Evolutionary conservation across 2,888 invertebrate species (phyloP), one percentile per base, ranked within the genome.

Genomic region (Oxytorus armatus): DNA sequence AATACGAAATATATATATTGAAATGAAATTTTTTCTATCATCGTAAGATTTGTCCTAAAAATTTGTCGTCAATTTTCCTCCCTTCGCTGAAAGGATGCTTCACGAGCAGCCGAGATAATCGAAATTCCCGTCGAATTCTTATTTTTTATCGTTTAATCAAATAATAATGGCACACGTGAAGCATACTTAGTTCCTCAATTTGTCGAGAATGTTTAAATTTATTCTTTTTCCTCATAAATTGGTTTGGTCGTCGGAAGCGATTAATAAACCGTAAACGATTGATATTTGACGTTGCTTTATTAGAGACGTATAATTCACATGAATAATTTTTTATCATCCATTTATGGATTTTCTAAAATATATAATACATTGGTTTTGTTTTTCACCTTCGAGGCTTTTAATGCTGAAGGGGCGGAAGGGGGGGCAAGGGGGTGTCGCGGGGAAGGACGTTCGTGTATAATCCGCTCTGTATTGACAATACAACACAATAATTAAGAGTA

Each of bases 1-100:
- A 91, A 91, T 91, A 90, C 89, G 87, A 91, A 91, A 78, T 68
- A 66, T 66, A 68, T 88, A 90, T 90, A 89, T 88, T 88, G 86
- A 87, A 88, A 88, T 87, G 84, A 79, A 77, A 61, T 79, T 79
- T 59, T 68, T 63, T 73, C 66, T n/a, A 51, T 65, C 39, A 33
- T n/a, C n/a, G n/a, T n/a, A n/a, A n/a, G n/a, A n/a, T n/a, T n/a
- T n/a, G n/a, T n/a, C n/a, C n/a, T n/a, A n/a, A n/a, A n/a, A n/a
- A n/a, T n/a, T n/a, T n/a, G n/a, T n/a, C n/a, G n/a, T n/a, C n/a
- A n/a, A n/a, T n/a, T n/a, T n/a, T n/a, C n/a, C n/a, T n/a, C n/a
- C n/a, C n/a, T n/a, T n/a, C n/a, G n/a, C n/a, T n/a, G n/a, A n/a
- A n/a, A n/a, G n/a, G n/a, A n/a, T n/a, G n/a, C n/a, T n/a, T n/a